Evolutionary conservation across 2,888 invertebrate genomes (phyloP).

Genomic region (Chironomus riparius): DNA sequence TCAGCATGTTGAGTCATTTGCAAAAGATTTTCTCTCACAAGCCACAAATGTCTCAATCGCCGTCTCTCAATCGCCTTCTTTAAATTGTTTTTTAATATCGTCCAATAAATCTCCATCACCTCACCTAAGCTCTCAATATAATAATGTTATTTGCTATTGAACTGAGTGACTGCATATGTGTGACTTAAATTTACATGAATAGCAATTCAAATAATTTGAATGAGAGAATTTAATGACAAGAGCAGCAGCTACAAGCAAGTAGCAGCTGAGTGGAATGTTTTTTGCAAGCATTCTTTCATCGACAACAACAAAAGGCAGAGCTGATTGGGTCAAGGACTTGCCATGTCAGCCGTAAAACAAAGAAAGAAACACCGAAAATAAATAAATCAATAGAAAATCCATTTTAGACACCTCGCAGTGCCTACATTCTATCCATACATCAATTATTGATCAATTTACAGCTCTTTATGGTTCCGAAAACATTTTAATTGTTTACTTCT

Average conservation of each 20-base stretch:
- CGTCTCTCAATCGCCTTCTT: background rate
- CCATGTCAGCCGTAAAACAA: background rate
- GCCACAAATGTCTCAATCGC: background rate
- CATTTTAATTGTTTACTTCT: background rate
- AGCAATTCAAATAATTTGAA: too few species aligned
- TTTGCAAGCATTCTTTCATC: background rate
- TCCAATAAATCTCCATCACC: background rate
- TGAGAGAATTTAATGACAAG: too few species aligned
- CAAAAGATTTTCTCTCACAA: background rate
- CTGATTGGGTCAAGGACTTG: background rate
- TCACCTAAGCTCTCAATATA: background rate
- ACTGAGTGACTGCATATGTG: background rate
- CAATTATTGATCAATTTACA: background rate
- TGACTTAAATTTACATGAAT: background rate
- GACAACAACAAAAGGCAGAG: background rate
- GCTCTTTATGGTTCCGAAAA: background rate
- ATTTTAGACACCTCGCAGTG: background rate
- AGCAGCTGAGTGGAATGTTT: too few species aligned
- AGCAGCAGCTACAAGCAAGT: too few species aligned
- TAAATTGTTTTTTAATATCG: conserved; percentile 1
- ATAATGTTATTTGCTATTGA: too few species aligned
- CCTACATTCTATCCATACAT: background rate
- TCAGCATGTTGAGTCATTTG: background rate
- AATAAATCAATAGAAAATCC: background rate
- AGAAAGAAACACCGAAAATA: background rate